phyloP scores from a whole-genome alignment of 2,888 invertebrate species.

The Mantis religiosa region DNA sequence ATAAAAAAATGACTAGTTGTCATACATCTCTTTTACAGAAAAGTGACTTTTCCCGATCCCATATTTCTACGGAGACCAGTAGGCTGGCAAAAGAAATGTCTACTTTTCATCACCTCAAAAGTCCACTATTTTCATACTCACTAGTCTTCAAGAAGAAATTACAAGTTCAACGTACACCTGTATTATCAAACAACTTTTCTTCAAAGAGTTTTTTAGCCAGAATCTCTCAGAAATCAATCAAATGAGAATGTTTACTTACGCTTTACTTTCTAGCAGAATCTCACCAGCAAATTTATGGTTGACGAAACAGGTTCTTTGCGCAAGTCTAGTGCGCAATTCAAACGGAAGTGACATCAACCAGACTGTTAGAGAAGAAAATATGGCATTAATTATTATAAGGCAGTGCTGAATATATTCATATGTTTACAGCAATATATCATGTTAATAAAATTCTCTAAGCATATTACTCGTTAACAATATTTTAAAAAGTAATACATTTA shows the following conservation, averaged over 20 bases:
- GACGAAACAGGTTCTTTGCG: constrained; percentile 34
- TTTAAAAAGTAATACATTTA: neutral
- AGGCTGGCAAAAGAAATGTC: neutral
- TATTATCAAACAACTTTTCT: neutral
- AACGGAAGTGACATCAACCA: constrained; percentile 24
- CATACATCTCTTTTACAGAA: neutral
- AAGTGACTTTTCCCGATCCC: neutral
- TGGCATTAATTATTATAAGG: neutral
- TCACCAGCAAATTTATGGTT: constrained; percentile 38
- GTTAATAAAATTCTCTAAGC: neutral
- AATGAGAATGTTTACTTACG: constrained; percentile 33
- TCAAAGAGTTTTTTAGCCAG: neutral
- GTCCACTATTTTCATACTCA: neutral
- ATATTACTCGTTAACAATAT: neutral
- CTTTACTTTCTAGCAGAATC: constrained; percentile 36
- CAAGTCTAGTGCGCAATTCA: constrained; percentile 31
- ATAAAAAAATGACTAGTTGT: neutral
- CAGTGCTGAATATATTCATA: neutral
- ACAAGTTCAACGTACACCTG: neutral
- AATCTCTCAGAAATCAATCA: neutral
- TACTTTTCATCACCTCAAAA: neutral
- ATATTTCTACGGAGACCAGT: neutral
- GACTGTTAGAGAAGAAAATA: neutral
- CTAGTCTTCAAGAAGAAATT: neutral
- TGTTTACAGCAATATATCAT: neutral